A percentile compares a stretch with the other conserved stretches of the same genome.
phyloP scores from a whole-genome alignment of 2,888 invertebrate species.

The Suillia variegata region DNA sequence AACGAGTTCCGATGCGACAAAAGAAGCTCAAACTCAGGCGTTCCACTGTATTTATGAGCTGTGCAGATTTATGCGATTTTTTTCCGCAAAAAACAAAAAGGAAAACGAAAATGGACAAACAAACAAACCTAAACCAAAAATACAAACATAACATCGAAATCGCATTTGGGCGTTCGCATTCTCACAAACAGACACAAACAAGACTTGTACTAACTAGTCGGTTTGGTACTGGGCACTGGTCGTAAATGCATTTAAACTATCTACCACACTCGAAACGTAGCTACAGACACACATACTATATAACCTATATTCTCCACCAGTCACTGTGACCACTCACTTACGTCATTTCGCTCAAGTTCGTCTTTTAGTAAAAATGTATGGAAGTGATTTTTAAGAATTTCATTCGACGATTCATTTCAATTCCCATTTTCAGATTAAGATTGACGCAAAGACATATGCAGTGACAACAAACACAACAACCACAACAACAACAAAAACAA shows the following conservation, averaged over 20 bases:
- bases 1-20: too few relatives aligned
- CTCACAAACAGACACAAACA: neutral
- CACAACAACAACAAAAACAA: neutral
- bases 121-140: too few relatives aligned
- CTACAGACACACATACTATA: too few relatives aligned
- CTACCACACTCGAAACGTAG: neutral
- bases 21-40: too few relatives aligned
- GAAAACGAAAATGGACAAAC: neutral
- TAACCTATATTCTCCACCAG: too few relatives aligned
- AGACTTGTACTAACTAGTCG: too few relatives aligned
- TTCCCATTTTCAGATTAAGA: too few relatives aligned
- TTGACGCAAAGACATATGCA: conserved; percentile 7
- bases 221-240: neutral
- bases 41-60: conserved; percentile 3
- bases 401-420: conserved; percentile 1
- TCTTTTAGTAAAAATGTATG: too few relatives aligned
- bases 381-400: conserved; percentile 19
- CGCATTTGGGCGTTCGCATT: neutral
- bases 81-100: neutral
- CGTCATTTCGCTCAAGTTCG: too few relatives aligned
- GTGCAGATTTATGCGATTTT: neutral
- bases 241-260: neutral
- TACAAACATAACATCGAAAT: too few relatives aligned
- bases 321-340: too few relatives aligned
- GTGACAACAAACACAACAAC: neutral